Base-by-base conservation (phyloP, 1,140 invertebrate species). In the Drosophila varians region DNA sequence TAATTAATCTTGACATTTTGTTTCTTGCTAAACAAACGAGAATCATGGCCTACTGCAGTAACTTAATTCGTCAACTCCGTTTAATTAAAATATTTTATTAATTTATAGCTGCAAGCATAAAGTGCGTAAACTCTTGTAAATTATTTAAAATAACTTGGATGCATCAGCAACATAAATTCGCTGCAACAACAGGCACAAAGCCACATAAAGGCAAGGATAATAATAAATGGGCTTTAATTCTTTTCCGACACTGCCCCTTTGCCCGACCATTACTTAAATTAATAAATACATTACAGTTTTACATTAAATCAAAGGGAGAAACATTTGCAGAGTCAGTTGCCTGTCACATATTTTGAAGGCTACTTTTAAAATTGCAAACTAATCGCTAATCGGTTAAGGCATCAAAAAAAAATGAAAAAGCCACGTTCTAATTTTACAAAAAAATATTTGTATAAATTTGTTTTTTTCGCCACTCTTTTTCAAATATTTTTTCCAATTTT, bases 81-180 rank as follows among this genome's bases (percentile, higher is more conserved):
- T 75, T 75, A 84, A 79, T 82, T 82, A 70, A 77, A 82, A 65
- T 82, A 74, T 74, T 68, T 56, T 54, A 49, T 74, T 72, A 66
- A 49, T 43, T 61, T 65, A 47, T 47, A 19, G 18, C 18, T 25
- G n/a, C n/a, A n/a, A 31, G 2, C 12, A 25, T 12, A 47, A 40
- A 14, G 16, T 12, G 38, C 38, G 38, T 23, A 42, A 19, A n/a
- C 36, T 18, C 16, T 0, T 11, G 42, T 16, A 46, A 52, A 62
- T 52, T 47, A 46, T 68, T 42, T 71, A 72, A 75, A 60, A 73
- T 65, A 57, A 47, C 47, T 57, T 34, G 40, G 36, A 48, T 19
- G 11, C 48, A 58, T 45, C 64, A 47, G 49, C 12, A 43, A 25
- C 46, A 66, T 76, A 74, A 69, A 70, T 64, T 60, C 21, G 38